Evolutionary conservation across 2,113 vertebrate species (phyloP), one percentile per base, ranked within the genome.

Genomic region (Oostethus manadensis): DNA sequence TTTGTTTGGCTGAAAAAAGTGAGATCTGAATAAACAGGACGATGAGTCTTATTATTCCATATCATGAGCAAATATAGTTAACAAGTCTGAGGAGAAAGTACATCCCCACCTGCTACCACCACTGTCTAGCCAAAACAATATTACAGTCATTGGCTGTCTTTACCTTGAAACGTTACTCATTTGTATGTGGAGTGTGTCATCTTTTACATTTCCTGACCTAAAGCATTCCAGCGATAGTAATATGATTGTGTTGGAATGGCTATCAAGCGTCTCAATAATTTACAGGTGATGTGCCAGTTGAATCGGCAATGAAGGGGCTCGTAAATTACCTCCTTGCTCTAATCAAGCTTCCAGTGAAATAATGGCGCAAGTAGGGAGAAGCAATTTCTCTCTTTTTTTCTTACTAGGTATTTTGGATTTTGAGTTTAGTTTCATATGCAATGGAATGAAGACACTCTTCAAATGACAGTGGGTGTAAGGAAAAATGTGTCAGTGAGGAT

Each of bases 261-360:
- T 84, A 88, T 84, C 81, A 85, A 88, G 85, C 82, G 63, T 84
- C 86, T 88, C 79, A 86, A 88, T 91, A 88, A 91, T 90, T 88
- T 90, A 88, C 87, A 88, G 89, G 88, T 88, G 84, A 90, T 87
- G 82, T 84, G 78, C 76, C 69, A 70, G 69, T 86, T 86, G 88
- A 86, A 88, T 89, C 79, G 81, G 70, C 82, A 81, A 84, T 88
- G 84, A 89, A 86, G 74, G 84, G 73, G 70, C 74, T 81, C 71
- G 75, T 89, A 88, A 90, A 89, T 90, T 83, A 85, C 70, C 69
- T 66, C 62, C 77, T 74, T 70, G 71, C 82, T 84, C 83, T 87
- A 86, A 89, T 90, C 85, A 88, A 84, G 81, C 81, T 74, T 85
- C 79, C 71, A 71, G 78, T 67, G 56, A 79, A 86, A 87, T 87